phyloP scores from a whole-genome alignment of 2,113 vertebrate species.

The Dissostichus mawsoni region DNA sequence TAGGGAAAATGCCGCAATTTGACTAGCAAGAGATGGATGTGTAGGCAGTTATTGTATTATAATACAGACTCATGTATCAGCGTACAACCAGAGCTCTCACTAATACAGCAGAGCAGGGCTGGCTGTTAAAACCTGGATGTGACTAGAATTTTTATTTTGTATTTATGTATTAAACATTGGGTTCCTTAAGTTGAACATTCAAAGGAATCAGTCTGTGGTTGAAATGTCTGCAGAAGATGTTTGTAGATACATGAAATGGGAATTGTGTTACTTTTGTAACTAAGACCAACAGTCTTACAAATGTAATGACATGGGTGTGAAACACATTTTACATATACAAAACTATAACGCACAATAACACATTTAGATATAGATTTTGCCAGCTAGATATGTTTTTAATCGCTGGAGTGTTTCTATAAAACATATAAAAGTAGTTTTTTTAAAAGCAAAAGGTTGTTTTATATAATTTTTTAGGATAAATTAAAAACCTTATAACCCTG shows the following conservation, averaged over 20 bases:
- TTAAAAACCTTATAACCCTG: background rate
- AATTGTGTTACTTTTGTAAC: background rate
- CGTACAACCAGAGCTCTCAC: background rate
- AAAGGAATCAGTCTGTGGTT: background rate
- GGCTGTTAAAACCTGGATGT: background rate
- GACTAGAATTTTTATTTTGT: background rate
- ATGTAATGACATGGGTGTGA: background rate
- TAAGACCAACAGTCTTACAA: too few relatives aligned
- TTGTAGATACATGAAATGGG: background rate
- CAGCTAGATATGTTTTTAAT: background rate
- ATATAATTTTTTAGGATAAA: background rate
- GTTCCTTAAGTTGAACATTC: background rate
- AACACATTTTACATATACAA: background rate
- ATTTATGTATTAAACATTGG: background rate
- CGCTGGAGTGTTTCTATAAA: background rate
- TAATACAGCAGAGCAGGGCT: background rate
- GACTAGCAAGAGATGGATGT: background rate
- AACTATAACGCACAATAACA: background rate
- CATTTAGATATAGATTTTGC: background rate
- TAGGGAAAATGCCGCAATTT: background rate
- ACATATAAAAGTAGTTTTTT: background rate
- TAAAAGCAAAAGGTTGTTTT: background rate
- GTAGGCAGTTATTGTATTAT: constrained; percentile 16
- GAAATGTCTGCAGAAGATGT: background rate
- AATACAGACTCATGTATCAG: constrained; percentile 7